Evolutionary conservation across 92 coral and sea anemone genomes (phyloP), one percentile per base, ranked within the genome.

Genomic region (Phenganax marumi): DNA sequence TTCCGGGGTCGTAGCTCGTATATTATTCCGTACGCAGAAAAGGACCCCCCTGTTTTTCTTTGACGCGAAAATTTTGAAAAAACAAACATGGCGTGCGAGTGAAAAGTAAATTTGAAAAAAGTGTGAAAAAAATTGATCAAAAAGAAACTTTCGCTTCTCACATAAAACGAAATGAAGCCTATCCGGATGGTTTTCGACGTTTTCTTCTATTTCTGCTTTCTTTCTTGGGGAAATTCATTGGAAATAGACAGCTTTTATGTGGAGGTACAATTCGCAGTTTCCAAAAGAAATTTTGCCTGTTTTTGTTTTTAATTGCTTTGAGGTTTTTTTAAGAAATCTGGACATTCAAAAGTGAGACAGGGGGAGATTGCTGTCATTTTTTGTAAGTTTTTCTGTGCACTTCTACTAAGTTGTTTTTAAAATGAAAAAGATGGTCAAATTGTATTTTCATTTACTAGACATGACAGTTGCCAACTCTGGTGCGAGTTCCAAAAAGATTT

Each of bases 391-490:
- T 78, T 48, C 17, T 54, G 8, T 25, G 22, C 9, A 24, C 5
- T 75, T 17, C 63, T 8, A 22, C 49, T 8, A 18, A 18, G 12
- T 52, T 54, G 48, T 3, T 54, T 56, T 19, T 18, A 18, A 24
- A 23, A 12, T 33, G 43, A 33, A 33, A 52, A 22, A 21, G 26
- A 26, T 19, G 5, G 43, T 33, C 43, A 33, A 2, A 33, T 52
- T 11, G 3, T 25, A 12, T 9, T 24, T 13, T 75, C 48, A 17
- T 46, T 9, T 51, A 39, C 18, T 14, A 78, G 83, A 90, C 77
- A 52, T 92, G 65, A 85, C 90, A 1, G 87, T 92, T 13, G 92
- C 97, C 12, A 90, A 92, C 46, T 90, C 89, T 77, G 91, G 73
- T 9, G 70, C 47, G 8, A 80, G 77, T 21, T 52, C 82, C 8